Conservation (phyloP, 2,113 vertebrate species). For the Notarius quadriscutis region DNA sequence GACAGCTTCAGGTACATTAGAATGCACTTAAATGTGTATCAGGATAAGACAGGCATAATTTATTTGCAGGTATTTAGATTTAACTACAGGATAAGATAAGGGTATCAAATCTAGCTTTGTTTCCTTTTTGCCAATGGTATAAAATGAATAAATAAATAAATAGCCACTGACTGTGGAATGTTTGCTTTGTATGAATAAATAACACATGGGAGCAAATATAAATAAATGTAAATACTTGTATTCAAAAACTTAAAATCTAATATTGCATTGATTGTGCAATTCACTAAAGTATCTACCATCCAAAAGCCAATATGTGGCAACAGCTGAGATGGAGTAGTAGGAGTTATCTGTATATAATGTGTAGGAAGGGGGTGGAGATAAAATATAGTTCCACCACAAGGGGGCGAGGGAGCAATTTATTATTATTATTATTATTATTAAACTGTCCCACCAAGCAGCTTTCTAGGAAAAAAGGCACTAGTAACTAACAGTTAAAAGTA, state of each 20-base stretch:
- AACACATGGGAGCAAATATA: conserved; percentile 73
- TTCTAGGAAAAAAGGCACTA: conserved; percentile 87
- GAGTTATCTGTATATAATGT: neutral
- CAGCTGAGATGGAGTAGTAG: conserved; percentile 76
- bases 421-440: neutral
- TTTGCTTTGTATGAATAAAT: conserved; percentile 88
- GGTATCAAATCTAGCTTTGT: conserved; percentile 67
- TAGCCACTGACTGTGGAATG: conserved; percentile 87
- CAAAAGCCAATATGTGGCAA: conserved; percentile 64
- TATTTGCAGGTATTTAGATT: conserved; percentile 72
- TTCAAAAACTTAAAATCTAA: conserved; percentile 70
- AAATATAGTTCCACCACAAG: conserved; percentile 66
- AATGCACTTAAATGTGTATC: conserved; percentile 35
- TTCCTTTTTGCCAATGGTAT: conserved; percentile 40
- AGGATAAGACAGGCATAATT: conserved; percentile 68
- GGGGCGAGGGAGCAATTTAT: conserved; percentile 53
- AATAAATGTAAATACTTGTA: conserved; percentile 80
- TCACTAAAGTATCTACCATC: conserved; percentile 77
- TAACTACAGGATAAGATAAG: conserved; percentile 78
- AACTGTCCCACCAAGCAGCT: conserved; percentile 85
- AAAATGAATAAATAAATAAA: conserved; percentile 93
- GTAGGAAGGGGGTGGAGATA: conserved; percentile 1
- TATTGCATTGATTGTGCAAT: conserved; percentile 98
- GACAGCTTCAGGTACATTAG: conserved; percentile 33
- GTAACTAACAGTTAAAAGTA: conserved; percentile 82